Base-by-base conservation (phyloP, 2,113 vertebrate genomes). In the Uropsilus gracilis region DNA sequence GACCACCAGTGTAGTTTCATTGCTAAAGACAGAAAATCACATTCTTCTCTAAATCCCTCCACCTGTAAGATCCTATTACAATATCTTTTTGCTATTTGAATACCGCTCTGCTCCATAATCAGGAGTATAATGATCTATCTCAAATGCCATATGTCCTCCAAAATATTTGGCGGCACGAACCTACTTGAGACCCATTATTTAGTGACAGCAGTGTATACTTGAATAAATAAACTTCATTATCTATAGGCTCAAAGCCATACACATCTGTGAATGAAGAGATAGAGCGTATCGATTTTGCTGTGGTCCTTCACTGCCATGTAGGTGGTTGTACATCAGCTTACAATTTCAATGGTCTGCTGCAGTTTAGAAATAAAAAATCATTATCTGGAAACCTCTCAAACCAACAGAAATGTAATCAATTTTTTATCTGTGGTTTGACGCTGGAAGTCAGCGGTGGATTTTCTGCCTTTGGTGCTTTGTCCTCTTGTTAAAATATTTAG, bases 401-500 rank as follows among this genome's bases (percentile, higher is more conserved):
- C 66, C 48, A 97, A 96, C 53, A 98, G 86, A 98, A 98, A 39
- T 71, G 39, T 57, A 95, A 97, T 97, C 28, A 89, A 46, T 97
- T 97, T 97, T 98, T 97, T 85, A 96, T 97, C 95, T 97, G 94
- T 94, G 94, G 73, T 72, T 97, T 95, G 95, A 94, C 37, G 84
- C 42, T 63, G 89, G 89, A 97, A 98, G 86, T 64, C 93, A 93
- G 95, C 42, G 68, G 93, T 90, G 85, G 83, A 95, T 95, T 98
- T 98, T 97, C 81, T 93, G 89, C 95, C 86, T 85, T 97, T 82
- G 50, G 14, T 95, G 86, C 83, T 95, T 46, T 42, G 68, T 69
- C 86, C 8, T 96, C 90, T 95, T 95, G 90, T 96, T 98, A 96
- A 98, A 98, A 98, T 97, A 98, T 97, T 97, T 97, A 98, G 91